These are phyloP conservation scores for Ophraella communa DNA, from an alignment of 2,888 invertebrate species.

Conservation along the genomic window DNA sequence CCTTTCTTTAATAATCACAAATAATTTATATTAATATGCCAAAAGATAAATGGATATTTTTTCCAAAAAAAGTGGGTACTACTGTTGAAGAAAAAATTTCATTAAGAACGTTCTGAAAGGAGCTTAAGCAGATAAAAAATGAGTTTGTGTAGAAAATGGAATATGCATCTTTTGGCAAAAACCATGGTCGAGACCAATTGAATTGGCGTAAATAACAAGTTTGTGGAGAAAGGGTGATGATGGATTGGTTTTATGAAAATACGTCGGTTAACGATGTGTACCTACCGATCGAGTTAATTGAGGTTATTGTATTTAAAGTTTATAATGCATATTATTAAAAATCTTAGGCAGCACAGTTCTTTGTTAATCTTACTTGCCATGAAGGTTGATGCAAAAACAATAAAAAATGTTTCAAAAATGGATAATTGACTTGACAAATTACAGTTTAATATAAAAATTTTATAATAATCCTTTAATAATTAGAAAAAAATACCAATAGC, in stretches of 20 bases:
- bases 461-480: no score
- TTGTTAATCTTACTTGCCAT: no score
- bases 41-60: slow-evolving; percentile 17
- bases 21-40: slow-evolving; percentile 16
- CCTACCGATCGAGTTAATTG: slow-evolving; percentile 8
- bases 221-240: slow-evolving; percentile 25
- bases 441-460: no score
- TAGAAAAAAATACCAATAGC: no score
- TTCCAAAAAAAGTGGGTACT: background rate
- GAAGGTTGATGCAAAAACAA: no score
- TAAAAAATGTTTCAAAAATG: no score
- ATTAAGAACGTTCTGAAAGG: slow-evolving; percentile 14
- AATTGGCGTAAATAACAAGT: slow-evolving; percentile 27
- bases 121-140: slow-evolving; percentile 7
- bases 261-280: slow-evolving; percentile 9
- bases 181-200: slow-evolving; percentile 24
- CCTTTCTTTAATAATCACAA: background rate
- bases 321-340: background rate
- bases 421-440: no score
- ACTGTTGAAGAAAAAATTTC: slow-evolving; percentile 9
- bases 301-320: slow-evolving; percentile 3
- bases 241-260: slow-evolving; percentile 19
- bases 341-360: background rate
- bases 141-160: no score
- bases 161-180: slow-evolving; percentile 18